A percentile compares a stretch with the other conserved stretches of the same genome.
Evolutionary conservation across 2,888 invertebrate species (phyloP).

Genomic region (Chymomyza amoena): DNA sequence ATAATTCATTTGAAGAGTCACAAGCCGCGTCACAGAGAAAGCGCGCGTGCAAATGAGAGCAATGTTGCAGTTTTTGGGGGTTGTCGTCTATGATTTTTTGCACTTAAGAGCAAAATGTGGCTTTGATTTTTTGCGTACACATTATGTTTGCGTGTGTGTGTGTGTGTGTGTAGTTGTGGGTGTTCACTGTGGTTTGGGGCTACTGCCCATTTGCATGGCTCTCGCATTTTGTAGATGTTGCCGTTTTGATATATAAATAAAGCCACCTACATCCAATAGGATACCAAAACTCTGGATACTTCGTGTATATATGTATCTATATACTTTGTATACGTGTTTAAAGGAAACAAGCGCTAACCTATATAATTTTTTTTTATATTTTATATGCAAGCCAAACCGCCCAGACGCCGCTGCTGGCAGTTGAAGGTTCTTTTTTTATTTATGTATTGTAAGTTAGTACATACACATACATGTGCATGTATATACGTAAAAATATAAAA

Average conservation of each 20-base stretch:
- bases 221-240: constrained; percentile 4
- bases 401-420: constrained; percentile 42
- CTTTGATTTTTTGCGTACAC: constrained; percentile 52
- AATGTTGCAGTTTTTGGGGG: constrained; percentile 35
- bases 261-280: constrained; percentile 3
- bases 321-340: neutral
- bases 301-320: neutral
- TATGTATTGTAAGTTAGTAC: neutral
- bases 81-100: constrained; percentile 53
- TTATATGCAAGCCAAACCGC: constrained; percentile 6
- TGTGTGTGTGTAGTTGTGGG: constrained; percentile 20
- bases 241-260: constrained; percentile 1
- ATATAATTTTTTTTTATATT: constrained; percentile 52
- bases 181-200: neutral
- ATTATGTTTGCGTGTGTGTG: neutral
- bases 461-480: neutral
- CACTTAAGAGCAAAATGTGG: constrained; percentile 64
- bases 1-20: constrained; percentile 41
- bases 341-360: constrained; percentile 47
- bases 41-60: constrained; percentile 11
- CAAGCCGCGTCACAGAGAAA: constrained; percentile 10
- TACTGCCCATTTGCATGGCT: neutral
- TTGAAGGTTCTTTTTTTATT: constrained; percentile 59
- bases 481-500: neutral
- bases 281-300: neutral